Evolutionary conservation across 35 echinoderm and acorn worm species (phyloP).

Genomic region (Strongylocentrotus purpuratus): DNA sequence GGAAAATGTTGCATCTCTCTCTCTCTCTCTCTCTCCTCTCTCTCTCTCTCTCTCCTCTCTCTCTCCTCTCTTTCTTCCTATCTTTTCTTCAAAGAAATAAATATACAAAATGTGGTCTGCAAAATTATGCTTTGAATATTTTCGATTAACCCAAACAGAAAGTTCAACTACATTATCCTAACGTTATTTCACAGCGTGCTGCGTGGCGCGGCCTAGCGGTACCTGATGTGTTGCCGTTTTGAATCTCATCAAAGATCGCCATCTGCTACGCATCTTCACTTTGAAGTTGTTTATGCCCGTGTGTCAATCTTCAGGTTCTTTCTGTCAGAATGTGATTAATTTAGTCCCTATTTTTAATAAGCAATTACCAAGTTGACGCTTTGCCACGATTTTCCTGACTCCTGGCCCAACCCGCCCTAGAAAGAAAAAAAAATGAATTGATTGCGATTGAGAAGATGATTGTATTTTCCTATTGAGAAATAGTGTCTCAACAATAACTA

Average conservation of each 20-base stretch:
- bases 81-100: no score
- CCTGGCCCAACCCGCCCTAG: neutral
- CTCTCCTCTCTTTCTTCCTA: no score
- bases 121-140: neutral
- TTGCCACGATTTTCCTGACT: neutral
- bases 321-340: neutral
- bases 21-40: no score
- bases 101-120: no score
- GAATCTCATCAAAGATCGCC: neutral
- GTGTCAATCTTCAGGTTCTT: conserved; percentile 35
- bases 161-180: neutral
- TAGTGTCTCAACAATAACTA: no score
- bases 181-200: neutral
- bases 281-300: conserved; percentile 11
- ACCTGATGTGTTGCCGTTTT: conserved; percentile 17
- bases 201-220: neutral
- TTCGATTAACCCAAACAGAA: neutral
- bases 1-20: no score
- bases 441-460: neutral
- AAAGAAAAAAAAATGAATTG: neutral
- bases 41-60: no score
- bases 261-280: conserved; percentile 40
- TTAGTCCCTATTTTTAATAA: neutral
- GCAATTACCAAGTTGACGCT: neutral
- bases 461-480: no score